phyloP scores from a whole-genome alignment of 1,140 invertebrate genomes.

The Drosophila chauvacae region DNA sequence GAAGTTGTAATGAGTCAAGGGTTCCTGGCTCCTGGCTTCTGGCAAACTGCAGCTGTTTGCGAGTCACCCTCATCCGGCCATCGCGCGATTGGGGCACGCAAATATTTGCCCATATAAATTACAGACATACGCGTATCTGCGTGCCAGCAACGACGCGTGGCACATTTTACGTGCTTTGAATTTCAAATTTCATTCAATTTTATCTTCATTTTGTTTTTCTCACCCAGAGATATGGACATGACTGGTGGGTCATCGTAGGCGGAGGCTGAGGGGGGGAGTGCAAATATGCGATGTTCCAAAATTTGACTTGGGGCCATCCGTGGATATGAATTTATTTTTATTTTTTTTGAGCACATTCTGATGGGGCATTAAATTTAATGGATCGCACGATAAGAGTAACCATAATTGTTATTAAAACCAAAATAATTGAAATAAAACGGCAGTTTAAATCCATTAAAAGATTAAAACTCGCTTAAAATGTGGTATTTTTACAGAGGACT shows the following conservation, averaged over 20 bases:
- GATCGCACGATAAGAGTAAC: conserved; percentile 22
- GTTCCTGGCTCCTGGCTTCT: conserved; percentile 40
- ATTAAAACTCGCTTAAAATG: not conserved
- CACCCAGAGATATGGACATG: conserved; percentile 42
- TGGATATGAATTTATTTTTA: conserved; percentile 9
- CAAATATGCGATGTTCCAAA: conserved; percentile 32
- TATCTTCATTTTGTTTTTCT: conserved; percentile 33
- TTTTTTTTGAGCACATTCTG: conserved; percentile 4
- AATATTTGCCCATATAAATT: conserved; percentile 80
- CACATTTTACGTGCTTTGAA: conserved; percentile 65
- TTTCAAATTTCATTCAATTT: conserved; percentile 64
- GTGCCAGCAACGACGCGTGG: conserved; percentile 44
- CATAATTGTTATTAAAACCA: conserved; percentile 17
- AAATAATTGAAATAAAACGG: conserved; percentile 33
- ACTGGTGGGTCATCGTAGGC: conserved; percentile 17
- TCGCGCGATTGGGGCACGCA: conserved; percentile 43
- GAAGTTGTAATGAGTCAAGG: conserved; percentile 69
- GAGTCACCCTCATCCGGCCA: not conserved
- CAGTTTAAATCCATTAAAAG: conserved; percentile 16
- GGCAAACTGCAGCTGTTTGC: conserved; percentile 48
- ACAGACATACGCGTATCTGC: conserved; percentile 65
- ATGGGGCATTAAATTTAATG: conserved; percentile 35
- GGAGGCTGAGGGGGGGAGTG: not conserved
- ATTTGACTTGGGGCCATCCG: conserved; percentile 16
- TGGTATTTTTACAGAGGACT: not conserved